Percentiles rank a stretch among this genome's conserved stretches.
Evolutionary conservation across 2,888 invertebrate genomes (phyloP).

Genomic region (Torymus auratus): DNA sequence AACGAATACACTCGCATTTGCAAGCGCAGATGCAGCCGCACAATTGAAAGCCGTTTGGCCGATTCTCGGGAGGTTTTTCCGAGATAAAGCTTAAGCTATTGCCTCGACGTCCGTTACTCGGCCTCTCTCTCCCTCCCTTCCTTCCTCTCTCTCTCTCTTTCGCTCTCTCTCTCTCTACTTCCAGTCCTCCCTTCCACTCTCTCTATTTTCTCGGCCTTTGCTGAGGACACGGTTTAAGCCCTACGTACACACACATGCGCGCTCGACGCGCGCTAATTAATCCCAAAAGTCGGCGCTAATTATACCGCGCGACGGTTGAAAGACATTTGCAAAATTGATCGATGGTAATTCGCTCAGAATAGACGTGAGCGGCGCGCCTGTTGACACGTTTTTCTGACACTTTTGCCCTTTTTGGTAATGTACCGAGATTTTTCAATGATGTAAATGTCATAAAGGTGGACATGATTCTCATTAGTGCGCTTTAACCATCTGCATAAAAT

Average conservation of each 20-base stretch:
- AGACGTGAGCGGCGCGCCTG: too few relatives aligned
- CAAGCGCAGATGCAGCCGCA: neutral
- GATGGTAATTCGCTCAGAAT: neutral
- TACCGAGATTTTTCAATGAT: too few relatives aligned
- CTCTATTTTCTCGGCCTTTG: neutral
- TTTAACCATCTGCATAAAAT: too few relatives aligned
- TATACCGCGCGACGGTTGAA: slow-evolving; percentile 20
- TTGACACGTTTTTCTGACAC: too few relatives aligned
- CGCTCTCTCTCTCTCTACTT: neutral
- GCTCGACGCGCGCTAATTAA: slow-evolving; percentile 7
- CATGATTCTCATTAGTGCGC: too few relatives aligned
- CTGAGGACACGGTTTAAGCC: slow-evolving; percentile 10
- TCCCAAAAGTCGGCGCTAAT: slow-evolving; percentile 31
- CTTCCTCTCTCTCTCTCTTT: neutral
- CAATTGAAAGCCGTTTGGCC: slow-evolving; percentile 40
- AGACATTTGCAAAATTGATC: slow-evolving; percentile 38
- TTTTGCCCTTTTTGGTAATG: too few relatives aligned
- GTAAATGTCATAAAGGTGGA: too few relatives aligned
- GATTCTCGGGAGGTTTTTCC: slow-evolving; percentile 29
- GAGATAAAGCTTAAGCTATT: slow-evolving; percentile 36
- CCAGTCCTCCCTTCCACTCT: neutral
- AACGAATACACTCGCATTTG: neutral
- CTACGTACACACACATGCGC: neutral
- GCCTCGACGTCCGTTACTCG: neutral
- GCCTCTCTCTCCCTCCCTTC: neutral